A percentile compares a stretch with the other conserved stretches of the same genome.
phyloP scores from a whole-genome alignment of 2,113 vertebrate genomes.

The Bufo bufo region DNA sequence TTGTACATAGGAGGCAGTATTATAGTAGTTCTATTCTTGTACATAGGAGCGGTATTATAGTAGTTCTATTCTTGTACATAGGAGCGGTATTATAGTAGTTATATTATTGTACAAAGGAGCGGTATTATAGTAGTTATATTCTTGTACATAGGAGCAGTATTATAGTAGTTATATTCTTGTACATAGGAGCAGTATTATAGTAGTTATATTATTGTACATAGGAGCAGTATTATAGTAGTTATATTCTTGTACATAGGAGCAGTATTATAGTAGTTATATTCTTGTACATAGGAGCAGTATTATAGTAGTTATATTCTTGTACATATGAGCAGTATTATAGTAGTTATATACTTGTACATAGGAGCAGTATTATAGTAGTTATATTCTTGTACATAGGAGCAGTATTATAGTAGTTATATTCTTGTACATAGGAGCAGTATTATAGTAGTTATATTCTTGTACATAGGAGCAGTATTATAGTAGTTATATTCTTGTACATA shows the following conservation, averaged over 20 bases:
- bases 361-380: no score
- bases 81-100: neutral
- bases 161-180: slow-evolving; percentile 14
- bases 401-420: no score
- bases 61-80: neutral
- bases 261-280: neutral
- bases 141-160: neutral
- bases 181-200: neutral
- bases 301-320: neutral
- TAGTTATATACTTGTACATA: no score
- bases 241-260: neutral
- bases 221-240: neutral
- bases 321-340: neutral
- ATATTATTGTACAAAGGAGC: neutral
- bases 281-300: neutral
- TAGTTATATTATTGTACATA: slow-evolving; percentile 2
- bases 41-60: neutral
- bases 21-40: slow-evolving; percentile 4
- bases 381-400: no score
- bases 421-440: no score
- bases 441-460: no score
- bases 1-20: neutral
- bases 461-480: no score
- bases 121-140: neutral
- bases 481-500: no score